Percentiles rank a stretch among this genome's conserved stretches.
phyloP scores from a whole-genome alignment of 2,888 invertebrate species.

The Halictus ligatus region DNA sequence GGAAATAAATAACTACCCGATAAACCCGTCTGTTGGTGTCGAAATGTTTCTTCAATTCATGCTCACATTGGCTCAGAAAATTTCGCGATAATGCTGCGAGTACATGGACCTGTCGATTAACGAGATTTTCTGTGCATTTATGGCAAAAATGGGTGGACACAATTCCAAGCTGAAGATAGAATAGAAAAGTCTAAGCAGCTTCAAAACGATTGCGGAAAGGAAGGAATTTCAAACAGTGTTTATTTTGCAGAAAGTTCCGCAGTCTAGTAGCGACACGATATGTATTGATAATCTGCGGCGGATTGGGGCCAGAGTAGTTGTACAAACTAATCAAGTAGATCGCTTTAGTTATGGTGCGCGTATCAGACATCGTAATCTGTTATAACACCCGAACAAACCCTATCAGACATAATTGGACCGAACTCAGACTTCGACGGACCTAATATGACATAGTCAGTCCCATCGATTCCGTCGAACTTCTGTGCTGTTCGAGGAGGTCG shows the following conservation, averaged over 20 bases:
- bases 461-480: slow-evolving; percentile 8
- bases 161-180: not conserved
- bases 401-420: slow-evolving; percentile 15
- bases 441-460: slow-evolving; percentile 1
- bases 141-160: not conserved
- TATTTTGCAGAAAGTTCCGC: not conserved
- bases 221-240: not conserved
- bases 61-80: not conserved
- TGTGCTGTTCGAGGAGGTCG: not conserved
- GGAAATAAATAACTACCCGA: not conserved
- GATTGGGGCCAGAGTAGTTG: not conserved
- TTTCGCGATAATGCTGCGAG: not conserved
- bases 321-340: slow-evolving; percentile 1
- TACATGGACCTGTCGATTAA: too few relatives aligned
- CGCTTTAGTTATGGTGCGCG: not conserved
- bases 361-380: slow-evolving; percentile 5
- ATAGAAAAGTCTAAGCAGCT: not conserved
- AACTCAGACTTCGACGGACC: slow-evolving; percentile 3
- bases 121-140: not conserved
- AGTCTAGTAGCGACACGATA: not conserved
- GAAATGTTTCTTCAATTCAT: not conserved
- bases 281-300: not conserved
- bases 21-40: not conserved
- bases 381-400: slow-evolving; percentile 7
- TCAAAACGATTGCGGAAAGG: too few relatives aligned